Evolutionary conservation across 2,113 vertebrate genomes (phyloP).

Genomic region (Coreoperca whiteheadi): DNA sequence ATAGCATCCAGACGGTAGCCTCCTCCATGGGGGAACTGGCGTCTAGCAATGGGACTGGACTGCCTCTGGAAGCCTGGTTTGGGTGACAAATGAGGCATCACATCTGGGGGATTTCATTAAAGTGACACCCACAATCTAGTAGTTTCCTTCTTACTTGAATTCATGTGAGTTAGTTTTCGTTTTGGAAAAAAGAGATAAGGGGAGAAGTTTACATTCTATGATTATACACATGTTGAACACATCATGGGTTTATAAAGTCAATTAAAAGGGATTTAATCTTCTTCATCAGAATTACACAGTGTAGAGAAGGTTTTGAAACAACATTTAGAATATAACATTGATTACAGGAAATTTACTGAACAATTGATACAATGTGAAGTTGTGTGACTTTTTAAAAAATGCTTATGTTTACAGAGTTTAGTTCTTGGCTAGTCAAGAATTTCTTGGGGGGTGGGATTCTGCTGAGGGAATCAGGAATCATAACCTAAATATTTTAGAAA

Average conservation of each 20-base stretch:
- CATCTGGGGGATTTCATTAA: background rate
- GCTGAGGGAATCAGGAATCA: background rate
- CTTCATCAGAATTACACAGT: background rate
- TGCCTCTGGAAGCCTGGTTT: conserved; percentile 87
- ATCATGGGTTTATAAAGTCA: no score
- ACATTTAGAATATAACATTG: background rate
- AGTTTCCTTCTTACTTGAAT: background rate
- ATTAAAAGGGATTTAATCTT: no score
- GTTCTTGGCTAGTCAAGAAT: background rate
- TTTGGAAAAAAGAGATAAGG: background rate
- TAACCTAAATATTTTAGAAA: background rate
- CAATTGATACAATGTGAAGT: background rate
- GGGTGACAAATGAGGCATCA: conserved; percentile 19
- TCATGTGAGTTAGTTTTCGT: no score
- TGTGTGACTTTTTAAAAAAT: background rate
- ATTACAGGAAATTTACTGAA: background rate
- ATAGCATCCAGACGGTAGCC: conserved; percentile 88
- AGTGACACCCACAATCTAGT: background rate
- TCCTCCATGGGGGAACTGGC: conserved; percentile 91
- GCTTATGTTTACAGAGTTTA: background rate
- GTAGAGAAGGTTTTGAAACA: background rate
- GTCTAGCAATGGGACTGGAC: conserved; percentile 84
- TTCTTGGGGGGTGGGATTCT: background rate
- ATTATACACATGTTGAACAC: background rate
- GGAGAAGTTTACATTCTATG: background rate